These are phyloP conservation scores for Anguilla anguilla DNA, from an alignment of 2,797 vertebrate species.

Conservation along the genomic window DNA sequence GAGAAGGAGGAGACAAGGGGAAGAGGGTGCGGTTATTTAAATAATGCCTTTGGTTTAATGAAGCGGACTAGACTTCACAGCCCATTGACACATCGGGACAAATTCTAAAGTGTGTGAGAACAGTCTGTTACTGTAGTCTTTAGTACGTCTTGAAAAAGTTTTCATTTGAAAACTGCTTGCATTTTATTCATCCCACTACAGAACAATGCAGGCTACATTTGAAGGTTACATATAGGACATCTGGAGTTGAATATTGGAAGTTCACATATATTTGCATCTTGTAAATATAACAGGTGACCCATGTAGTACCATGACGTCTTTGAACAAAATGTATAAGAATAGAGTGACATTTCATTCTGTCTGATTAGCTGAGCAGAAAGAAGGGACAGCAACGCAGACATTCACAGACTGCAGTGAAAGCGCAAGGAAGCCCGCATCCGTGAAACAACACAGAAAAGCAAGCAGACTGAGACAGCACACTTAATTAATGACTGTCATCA, in stretches of 20 bases:
- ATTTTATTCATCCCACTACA: background rate
- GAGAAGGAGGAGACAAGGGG: constrained; percentile 14
- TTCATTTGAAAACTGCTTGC: background rate
- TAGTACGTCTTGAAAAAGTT: background rate
- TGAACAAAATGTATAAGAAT: background rate
- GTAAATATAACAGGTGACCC: background rate
- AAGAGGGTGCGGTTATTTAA: background rate
- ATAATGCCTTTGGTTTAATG: background rate
- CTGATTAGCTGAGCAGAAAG: background rate
- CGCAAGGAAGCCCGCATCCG: background rate
- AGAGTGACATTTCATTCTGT: background rate
- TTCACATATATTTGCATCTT: background rate
- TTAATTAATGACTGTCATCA: background rate
- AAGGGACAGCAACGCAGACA: background rate
- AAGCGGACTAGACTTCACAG: background rate
- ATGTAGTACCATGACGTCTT: background rate
- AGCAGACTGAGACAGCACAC: background rate
- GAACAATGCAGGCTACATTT: background rate
- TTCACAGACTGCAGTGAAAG: background rate
- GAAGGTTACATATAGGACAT: background rate
- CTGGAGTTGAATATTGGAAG: background rate
- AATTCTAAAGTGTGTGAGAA: background rate
- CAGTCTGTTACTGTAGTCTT: background rate
- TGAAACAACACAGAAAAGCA: background rate
- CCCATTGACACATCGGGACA: background rate